Evolutionary conservation across 2,797 vertebrate genomes (phyloP), one percentile per base, ranked within the genome.

Genomic region (Otolemur crassicaudatus): DNA sequence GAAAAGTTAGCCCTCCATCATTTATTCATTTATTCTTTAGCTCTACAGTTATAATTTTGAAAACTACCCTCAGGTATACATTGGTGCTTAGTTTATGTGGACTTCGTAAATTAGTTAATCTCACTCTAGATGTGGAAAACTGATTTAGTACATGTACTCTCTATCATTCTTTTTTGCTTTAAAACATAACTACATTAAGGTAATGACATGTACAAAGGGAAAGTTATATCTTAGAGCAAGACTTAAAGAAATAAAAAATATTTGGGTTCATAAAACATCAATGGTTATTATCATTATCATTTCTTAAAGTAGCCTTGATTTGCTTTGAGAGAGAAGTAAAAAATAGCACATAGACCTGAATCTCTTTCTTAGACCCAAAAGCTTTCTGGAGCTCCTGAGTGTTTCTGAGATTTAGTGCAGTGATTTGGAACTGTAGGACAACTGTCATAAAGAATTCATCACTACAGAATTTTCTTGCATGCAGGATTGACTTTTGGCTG

Each of bases 381-480:
- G 5, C 19, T 77, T 90, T 87, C 43, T 87, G 37, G 31, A 92
- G 11, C 20, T 84, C 34, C 53, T 56, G 53, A 56, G 7, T 61
- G 5, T 77, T 81, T 92, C 49, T 95, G 31, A 77, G 25, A 37
- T 90, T 94, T 95, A 83, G 65, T 53, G 23, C 9, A 80, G 20
- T 90, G 90, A 94, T 31, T 90, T 77, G 53, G 65, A 94, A 27
- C 8, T 49, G 14, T 56, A 90, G 0, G 8, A 83, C 9, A 92
- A 63, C 34, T 25, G 13, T 94, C 23, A 63, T 80, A 76, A 91
- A 40, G 4, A 92, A 43, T 40, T 40, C 34, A 53, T 95, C 49
- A 91, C 20, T 84, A 61, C 75, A 88, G 31, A 77, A 82, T 88
- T 88, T 89, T 91, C 85, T 95, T 70, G 58, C 69, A 69, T 27